Evolutionary conservation across 2,888 invertebrate species (phyloP).

Genomic region (Hyposoter dolosus): DNA sequence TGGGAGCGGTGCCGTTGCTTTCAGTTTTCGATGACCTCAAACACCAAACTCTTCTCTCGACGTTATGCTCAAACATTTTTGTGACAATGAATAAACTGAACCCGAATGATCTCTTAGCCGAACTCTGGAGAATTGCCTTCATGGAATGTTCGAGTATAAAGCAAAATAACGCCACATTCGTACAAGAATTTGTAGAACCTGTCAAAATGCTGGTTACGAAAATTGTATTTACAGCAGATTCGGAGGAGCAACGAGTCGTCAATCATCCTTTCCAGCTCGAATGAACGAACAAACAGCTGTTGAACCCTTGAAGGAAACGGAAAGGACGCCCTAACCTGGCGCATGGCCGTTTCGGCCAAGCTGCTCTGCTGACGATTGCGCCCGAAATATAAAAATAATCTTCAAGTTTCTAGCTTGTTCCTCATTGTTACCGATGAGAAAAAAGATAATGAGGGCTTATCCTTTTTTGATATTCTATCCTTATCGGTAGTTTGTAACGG

Average conservation of each 20-base stretch:
- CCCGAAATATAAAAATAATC: slow-evolving; percentile 36
- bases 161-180: not conserved
- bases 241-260: slow-evolving; percentile 59
- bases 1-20: slow-evolving; percentile 7
- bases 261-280: slow-evolving; percentile 66
- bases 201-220: slow-evolving; percentile 34
- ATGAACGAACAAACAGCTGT: slow-evolving; percentile 64
- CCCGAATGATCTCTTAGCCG: slow-evolving; percentile 38
- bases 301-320: slow-evolving; percentile 62
- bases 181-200: slow-evolving; percentile 14
- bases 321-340: slow-evolving; percentile 10
- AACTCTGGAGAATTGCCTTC: slow-evolving; percentile 54
- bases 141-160: slow-evolving; percentile 46
- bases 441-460: not conserved
- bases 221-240: not conserved
- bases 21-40: slow-evolving; percentile 48
- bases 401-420: slow-evolving; percentile 31
- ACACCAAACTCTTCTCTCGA: not conserved
- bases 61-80: slow-evolving; percentile 51
- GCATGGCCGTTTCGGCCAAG: slow-evolving; percentile 36
- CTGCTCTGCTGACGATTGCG: slow-evolving; percentile 50
- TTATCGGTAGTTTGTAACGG: not conserved
- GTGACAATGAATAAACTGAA: slow-evolving; percentile 46
- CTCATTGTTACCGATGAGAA: not conserved
- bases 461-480: not conserved